Conservation (phyloP, 2,888 invertebrate genomes). For the Drosophila yooni region DNA sequence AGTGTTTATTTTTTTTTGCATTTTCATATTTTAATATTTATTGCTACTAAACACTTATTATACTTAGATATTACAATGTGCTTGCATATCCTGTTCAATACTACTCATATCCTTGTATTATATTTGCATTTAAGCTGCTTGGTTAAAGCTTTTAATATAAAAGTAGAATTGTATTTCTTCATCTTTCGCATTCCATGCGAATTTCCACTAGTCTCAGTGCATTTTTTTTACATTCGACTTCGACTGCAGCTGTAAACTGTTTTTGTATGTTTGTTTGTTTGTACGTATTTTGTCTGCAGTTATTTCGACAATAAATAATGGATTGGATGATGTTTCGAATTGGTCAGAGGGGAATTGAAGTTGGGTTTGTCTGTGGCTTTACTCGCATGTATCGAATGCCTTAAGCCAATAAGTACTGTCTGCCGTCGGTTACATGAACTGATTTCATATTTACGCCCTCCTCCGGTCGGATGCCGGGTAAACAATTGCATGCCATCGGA, state of each 20-base stretch:
- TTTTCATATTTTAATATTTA: slow-evolving; percentile 21
- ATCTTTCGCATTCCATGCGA: neutral
- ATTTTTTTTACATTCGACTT: neutral
- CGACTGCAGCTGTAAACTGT: neutral
- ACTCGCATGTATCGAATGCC: slow-evolving; percentile 5
- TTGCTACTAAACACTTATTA: slow-evolving; percentile 52
- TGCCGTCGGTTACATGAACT: slow-evolving; percentile 40
- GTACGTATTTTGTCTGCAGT: neutral
- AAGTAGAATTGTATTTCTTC: slow-evolving; percentile 9
- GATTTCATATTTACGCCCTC: slow-evolving; percentile 65
- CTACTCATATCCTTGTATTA: slow-evolving; percentile 10
- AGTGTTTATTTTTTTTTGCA: neutral
- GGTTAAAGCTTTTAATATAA: slow-evolving; percentile 1
- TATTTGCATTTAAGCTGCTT: slow-evolving; percentile 33
- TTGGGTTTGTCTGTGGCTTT: slow-evolving; percentile 6
- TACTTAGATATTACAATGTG: neutral
- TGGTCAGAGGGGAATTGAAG: slow-evolving; percentile 29
- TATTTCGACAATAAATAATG: slow-evolving; percentile 12
- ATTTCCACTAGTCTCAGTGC: neutral
- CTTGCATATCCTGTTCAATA: slow-evolving; percentile 13
- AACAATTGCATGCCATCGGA: slow-evolving; percentile 39
- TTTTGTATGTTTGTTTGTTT: neutral
- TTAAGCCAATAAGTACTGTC: slow-evolving; percentile 37
- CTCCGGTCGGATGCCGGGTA: neutral
- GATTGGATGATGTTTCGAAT: slow-evolving; percentile 12